phyloP scores from a whole-genome alignment of 2,113 vertebrate species.

The Ciconia stormi region DNA sequence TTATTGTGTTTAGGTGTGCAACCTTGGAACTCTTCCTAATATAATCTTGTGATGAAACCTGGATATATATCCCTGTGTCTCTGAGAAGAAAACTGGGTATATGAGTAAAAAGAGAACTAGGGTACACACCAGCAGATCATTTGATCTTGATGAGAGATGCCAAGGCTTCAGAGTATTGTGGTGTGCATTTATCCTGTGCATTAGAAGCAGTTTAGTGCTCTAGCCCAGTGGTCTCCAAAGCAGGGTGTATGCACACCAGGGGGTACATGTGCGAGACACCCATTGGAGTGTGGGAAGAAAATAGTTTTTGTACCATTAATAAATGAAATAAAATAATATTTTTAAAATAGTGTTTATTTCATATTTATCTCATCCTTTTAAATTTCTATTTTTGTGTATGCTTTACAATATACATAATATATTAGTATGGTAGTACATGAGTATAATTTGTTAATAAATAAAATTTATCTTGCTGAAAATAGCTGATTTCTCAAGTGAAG shows the following conservation, averaged over 20 bases:
- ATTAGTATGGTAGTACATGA: neutral
- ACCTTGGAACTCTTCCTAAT: neutral
- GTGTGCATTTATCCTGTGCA: neutral
- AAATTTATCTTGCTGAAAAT: neutral
- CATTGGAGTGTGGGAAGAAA: neutral
- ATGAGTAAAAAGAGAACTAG: neutral
- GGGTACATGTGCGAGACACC: neutral
- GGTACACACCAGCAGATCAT: neutral
- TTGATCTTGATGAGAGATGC: neutral
- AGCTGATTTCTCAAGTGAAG: neutral
- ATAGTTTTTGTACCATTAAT: neutral
- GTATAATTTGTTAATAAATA: neutral
- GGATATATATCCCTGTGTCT: neutral
- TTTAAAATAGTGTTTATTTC: neutral
- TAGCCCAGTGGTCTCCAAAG: neutral
- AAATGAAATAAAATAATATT: neutral
- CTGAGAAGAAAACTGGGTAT: neutral
- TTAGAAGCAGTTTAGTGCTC: neutral
- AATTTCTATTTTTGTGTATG: neutral
- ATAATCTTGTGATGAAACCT: neutral
- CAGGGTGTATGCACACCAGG: rapidly evolving
- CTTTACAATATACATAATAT: neutral
- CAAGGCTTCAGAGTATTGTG: neutral
- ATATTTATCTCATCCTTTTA: neutral
- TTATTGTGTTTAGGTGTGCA: neutral